Conservation (phyloP, 53 echinoderm and acorn worm genomes). For the Temnopleurus reevesii region DNA sequence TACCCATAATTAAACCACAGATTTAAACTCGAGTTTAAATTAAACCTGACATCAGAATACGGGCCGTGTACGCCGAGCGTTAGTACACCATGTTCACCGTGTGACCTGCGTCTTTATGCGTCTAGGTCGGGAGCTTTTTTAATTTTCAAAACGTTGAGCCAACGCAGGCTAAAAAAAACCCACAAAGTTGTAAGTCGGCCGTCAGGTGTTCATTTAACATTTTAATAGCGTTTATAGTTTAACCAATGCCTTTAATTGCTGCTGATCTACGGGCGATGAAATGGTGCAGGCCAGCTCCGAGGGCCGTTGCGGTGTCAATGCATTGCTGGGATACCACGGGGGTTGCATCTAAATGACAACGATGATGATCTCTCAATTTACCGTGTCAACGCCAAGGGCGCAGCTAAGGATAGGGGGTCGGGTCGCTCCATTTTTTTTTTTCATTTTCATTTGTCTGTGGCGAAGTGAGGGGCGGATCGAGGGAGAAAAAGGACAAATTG, state of each 20-base stretch:
- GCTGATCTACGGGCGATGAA: neutral
- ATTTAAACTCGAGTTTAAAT: too few species aligned
- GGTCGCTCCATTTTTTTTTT: neutral
- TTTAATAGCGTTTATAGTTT: neutral
- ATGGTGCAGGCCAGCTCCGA: neutral
- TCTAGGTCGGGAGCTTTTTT: too few species aligned
- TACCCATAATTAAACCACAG: too few species aligned
- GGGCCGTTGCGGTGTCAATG: neutral
- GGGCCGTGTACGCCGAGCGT: too few species aligned
- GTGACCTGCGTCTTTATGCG: too few species aligned
- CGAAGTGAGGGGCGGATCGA: too few species aligned
- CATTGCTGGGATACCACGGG: neutral
- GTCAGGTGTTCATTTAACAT: neutral
- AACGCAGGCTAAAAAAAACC: neutral
- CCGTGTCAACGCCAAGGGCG: neutral
- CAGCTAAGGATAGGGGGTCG: neutral
- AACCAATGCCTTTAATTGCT: neutral
- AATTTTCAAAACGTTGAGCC: too few species aligned
- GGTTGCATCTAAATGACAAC: neutral
- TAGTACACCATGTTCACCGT: too few species aligned
- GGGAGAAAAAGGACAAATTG: too few species aligned
- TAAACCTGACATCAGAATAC: too few species aligned
- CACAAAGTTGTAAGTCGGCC: neutral
- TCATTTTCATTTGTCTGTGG: neutral
- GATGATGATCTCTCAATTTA: constrained; percentile 4